Conservation (phyloP, 2,113 vertebrate genomes). For the Anolis carolinensis region DNA sequence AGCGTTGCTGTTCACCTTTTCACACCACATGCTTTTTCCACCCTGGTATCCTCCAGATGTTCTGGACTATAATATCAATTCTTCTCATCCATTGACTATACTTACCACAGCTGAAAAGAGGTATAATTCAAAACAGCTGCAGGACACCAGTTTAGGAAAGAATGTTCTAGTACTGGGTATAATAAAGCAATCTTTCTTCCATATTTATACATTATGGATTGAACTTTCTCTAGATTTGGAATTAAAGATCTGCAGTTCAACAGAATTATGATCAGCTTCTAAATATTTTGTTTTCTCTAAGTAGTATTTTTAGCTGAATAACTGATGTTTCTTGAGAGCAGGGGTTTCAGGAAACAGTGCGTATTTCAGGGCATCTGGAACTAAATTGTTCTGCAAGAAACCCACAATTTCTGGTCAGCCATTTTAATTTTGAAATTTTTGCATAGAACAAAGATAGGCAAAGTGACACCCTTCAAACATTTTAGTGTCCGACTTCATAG, state of each 20-base stretch:
- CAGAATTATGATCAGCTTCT: neutral
- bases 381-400: neutral
- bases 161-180: neutral
- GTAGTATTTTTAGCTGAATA: neutral
- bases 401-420: too few species aligned
- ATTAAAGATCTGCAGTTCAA: neutral
- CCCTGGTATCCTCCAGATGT: neutral
- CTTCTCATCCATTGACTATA: too few species aligned
- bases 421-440: neutral
- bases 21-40: neutral
- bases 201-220: conserved; percentile 34
- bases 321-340: neutral
- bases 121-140: too few species aligned
- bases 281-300: neutral
- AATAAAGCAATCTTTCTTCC: neutral
- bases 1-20: neutral
- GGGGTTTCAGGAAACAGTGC: neutral
- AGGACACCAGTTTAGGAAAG: neutral
- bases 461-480: too few species aligned
- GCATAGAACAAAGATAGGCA: too few species aligned
- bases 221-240: conserved; percentile 4
- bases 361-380: too few species aligned
- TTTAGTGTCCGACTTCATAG: too few species aligned
- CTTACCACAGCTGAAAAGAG: too few species aligned
- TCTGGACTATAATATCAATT: neutral